Evolutionary conservation across 2,888 invertebrate genomes (phyloP).

Genomic region (Axea sp.): DNA sequence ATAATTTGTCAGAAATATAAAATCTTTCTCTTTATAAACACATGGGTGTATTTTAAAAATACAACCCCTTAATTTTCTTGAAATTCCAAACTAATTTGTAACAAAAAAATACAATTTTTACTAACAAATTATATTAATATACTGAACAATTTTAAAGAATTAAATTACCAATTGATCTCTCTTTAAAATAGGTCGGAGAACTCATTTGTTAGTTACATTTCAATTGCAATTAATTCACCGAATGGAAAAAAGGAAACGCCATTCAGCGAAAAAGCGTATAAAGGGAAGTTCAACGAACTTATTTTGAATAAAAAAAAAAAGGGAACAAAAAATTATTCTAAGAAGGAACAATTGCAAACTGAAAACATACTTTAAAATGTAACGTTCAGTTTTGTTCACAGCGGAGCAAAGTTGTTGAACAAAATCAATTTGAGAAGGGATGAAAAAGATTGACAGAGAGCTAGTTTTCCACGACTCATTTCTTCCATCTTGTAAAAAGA

Average conservation of each 20-base stretch:
- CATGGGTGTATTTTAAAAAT: too few relatives aligned
- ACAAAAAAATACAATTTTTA: too few relatives aligned
- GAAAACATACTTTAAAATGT: constrained; percentile 4
- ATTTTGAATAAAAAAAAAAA: not conserved
- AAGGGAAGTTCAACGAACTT: not conserved
- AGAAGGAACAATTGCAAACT: not conserved
- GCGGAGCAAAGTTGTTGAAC: constrained; percentile 6
- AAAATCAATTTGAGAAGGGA: constrained; percentile 31
- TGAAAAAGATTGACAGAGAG: constrained; percentile 5
- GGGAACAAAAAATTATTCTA: too few relatives aligned
- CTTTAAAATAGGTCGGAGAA: too few relatives aligned
- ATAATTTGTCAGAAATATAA: too few relatives aligned
- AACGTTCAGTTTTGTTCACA: constrained; percentile 10
- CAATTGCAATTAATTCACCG: constrained; percentile 4
- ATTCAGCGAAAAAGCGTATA: not conserved
- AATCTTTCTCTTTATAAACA: too few relatives aligned
- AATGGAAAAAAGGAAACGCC: constrained; percentile 10
- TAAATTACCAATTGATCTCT: too few relatives aligned
- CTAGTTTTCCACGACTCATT: not conserved
- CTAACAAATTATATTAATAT: too few relatives aligned
- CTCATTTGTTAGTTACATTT: constrained; percentile 20
- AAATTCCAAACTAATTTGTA: too few relatives aligned
- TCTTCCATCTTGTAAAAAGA: constrained; percentile 1
- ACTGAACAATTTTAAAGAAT: too few relatives aligned
- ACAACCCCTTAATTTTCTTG: too few relatives aligned